Conservation (phyloP, 2,113 vertebrate species). For the Hemiscyllium ocellatum region DNA sequence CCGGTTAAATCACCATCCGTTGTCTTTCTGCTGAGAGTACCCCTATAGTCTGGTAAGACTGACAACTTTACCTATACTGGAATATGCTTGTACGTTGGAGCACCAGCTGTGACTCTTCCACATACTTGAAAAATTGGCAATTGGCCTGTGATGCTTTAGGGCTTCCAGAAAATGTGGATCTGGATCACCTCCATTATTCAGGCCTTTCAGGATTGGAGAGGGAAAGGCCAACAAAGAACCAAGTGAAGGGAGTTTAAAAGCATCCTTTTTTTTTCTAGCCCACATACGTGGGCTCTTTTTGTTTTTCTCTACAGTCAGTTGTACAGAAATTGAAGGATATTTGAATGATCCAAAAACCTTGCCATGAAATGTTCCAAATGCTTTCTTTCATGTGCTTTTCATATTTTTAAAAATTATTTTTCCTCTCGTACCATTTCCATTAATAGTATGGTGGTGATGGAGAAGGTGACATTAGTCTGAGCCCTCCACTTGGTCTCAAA, state of each 20-base stretch:
- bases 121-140: neutral
- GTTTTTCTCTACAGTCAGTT: neutral
- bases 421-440: neutral
- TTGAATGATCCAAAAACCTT: neutral
- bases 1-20: too few species aligned
- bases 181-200: neutral
- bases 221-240: neutral
- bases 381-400: neutral
- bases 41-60: too few species aligned
- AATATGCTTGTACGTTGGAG: neutral
- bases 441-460: too few species aligned
- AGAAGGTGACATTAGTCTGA: neutral
- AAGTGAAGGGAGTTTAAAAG: neutral
- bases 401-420: neutral
- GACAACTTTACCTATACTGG: neutral
- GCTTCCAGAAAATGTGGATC: neutral
- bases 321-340: neutral
- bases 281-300: too few species aligned
- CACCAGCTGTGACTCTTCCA: neutral
- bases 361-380: neutral
- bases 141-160: neutral
- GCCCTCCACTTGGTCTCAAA: neutral
- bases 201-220: neutral
- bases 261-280: too few species aligned
- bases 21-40: too few species aligned